phyloP scores from a whole-genome alignment of 2,113 vertebrate genomes.

The Esox niger region DNA sequence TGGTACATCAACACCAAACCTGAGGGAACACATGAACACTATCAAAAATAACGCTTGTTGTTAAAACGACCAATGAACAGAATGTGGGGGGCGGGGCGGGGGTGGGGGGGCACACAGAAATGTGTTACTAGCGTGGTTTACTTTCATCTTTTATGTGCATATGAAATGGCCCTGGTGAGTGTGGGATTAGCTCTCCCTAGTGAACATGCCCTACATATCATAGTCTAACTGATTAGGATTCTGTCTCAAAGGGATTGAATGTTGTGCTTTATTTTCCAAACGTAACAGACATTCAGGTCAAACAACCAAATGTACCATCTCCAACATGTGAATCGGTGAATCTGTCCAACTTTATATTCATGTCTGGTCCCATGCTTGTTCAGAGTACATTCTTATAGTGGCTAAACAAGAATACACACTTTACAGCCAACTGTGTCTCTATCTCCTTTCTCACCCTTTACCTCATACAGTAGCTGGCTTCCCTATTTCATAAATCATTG shows the following conservation, averaged over 20 bases:
- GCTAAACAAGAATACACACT: no score
- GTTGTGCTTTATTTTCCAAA: conserved; percentile 34
- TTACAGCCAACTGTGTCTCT: not conserved
- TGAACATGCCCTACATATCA: conserved; percentile 51
- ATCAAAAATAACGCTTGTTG: no score
- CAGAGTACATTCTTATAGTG: not conserved
- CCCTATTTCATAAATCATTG: conserved; percentile 16
- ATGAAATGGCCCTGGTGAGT: conserved; percentile 52
- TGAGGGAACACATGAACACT: no score
- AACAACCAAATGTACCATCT: no score
- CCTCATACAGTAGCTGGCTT: not conserved
- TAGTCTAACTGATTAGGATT: conserved; percentile 55
- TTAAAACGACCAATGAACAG: no score
- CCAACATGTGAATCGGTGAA: no score
- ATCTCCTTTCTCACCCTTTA: not conserved
- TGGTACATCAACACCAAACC: no score
- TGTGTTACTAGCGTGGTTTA: conserved; percentile 39
- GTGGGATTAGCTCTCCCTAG: conserved; percentile 39
- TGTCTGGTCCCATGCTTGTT: not conserved
- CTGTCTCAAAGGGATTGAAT: conserved; percentile 29
- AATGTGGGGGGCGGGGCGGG: not conserved
- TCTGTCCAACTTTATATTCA: no score
- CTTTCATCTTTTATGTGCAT: conserved; percentile 68
- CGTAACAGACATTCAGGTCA: no score
- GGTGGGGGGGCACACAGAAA: conserved; percentile 14